Percentiles rank a stretch among this genome's conserved stretches.
These are phyloP conservation scores for Oreochromis niloticus DNA, from an alignment of 2,113 vertebrate species.

Conservation along the genomic window DNA sequence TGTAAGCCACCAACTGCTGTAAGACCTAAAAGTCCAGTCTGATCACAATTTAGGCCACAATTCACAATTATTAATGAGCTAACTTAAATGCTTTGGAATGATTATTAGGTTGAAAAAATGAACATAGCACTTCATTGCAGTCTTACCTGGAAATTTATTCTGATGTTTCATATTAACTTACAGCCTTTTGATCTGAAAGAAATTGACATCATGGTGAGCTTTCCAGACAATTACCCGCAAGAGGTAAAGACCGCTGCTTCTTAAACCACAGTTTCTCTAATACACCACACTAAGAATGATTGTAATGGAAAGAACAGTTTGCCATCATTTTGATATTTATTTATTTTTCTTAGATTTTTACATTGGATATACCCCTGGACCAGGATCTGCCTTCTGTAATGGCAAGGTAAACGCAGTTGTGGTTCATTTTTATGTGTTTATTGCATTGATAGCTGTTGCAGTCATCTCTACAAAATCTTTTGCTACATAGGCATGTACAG, in stretches of 20 bases:
- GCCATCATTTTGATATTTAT: neutral
- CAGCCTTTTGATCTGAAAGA: slow-evolving; percentile 80
- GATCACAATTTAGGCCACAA: neutral
- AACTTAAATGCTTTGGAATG: neutral
- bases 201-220: slow-evolving; percentile 77
- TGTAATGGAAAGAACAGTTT: neutral
- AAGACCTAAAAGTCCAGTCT: neutral
- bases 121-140: neutral
- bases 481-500: slow-evolving; percentile 61
- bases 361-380: slow-evolving; percentile 73
- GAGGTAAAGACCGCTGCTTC: slow-evolving; percentile 61
- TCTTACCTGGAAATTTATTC: neutral
- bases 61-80: neutral
- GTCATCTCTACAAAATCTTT: neutral
- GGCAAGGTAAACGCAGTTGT: slow-evolving; percentile 62
- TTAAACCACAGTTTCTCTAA: neutral
- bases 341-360: slow-evolving; percentile 67
- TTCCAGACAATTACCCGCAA: slow-evolving; percentile 75
- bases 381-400: slow-evolving; percentile 74
- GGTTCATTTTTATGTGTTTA: neutral
- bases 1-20: neutral
- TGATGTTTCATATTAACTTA: slow-evolving; percentile 20
- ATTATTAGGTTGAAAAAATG: neutral
- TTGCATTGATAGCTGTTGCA: neutral
- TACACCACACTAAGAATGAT: neutral